Evolutionary conservation across 1,140 invertebrate genomes (phyloP), one percentile per base, ranked within the genome.

Genomic region (Zaprionus capensis): DNA sequence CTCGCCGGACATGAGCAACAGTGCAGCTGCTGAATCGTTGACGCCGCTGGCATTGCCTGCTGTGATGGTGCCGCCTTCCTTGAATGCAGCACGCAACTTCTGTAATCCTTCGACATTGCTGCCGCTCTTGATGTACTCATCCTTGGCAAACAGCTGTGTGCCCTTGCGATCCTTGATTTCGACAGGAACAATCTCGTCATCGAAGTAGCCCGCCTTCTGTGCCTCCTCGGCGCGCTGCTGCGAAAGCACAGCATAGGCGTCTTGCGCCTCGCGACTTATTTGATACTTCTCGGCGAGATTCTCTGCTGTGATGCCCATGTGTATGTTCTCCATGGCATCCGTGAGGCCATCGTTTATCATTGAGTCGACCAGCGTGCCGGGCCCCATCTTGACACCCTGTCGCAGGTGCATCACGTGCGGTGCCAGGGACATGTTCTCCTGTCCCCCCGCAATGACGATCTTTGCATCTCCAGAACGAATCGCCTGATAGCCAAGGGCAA

Each of bases 301-400:
- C 93, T 98, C 97, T 78, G 96, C 96, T 81, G 97, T 98, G 53
- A 96, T 93, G 67, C 97, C 97, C 97, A 98, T 98, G 81, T 97
- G 96, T 72, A 96, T 95, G 77, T 95, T 94, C 80, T 95, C 87
- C 92, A 98, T 97, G 11, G 96, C 96, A 94, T 98, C 97, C 5
- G 94, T 97, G 5, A 98, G 94, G 2, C 97, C 97, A 94, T 98
- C 97, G 24, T 84, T 81, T 9, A 97, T 36, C 94, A 98, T 94
- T 1, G 96, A 95, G 92, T 98, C 97, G 14, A 94, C 77, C 67
- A 98, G 80, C 51, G 93, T 93, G 11, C 93, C 93, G 87, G 95
- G 91, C 22, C 97, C 97, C 93, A 97, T 94, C 93, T 96, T 97
- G 0, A 94, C 79, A 38, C 95, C 96, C 78, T 93, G 91, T 69